A percentile compares a stretch with the other conserved stretches of the same genome.
These are phyloP conservation scores for Heliothis virescens DNA, from an alignment of 1,140 invertebrate species.

Conservation along the genomic window DNA sequence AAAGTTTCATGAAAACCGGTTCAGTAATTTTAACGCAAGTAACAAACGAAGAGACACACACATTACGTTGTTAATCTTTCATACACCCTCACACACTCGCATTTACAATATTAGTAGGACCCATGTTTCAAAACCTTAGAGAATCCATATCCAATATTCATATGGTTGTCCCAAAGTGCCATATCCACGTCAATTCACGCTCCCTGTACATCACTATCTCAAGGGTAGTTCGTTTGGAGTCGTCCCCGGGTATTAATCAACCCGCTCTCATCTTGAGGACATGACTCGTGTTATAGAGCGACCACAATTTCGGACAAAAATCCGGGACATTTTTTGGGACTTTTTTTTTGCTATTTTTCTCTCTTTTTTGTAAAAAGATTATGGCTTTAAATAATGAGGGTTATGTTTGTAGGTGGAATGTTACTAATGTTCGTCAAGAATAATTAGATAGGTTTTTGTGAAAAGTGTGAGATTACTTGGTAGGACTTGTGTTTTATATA, in stretches of 20 bases:
- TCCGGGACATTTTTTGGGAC: conserved; percentile 22
- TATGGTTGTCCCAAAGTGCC: background rate
- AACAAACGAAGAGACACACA: no score
- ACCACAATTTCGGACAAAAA: conserved; percentile 20
- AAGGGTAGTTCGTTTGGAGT: conserved; percentile 35
- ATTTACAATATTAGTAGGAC: no score
- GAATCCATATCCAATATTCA: no score
- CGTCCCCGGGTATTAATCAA: conserved; percentile 56
- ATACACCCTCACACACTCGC: no score
- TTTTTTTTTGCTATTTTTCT: background rate
- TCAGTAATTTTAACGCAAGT: no score
- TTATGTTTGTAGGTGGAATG: background rate
- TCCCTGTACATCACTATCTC: background rate
- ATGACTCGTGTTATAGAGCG: conserved; percentile 29
- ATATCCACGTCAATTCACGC: background rate
- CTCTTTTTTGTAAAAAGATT: no score
- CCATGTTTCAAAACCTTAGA: no score
- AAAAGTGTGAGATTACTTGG: no score
- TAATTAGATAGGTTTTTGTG: background rate
- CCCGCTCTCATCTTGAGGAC: conserved; percentile 47
- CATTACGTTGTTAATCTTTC: no score
- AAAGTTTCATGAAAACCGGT: no score
- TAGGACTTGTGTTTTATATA: no score
- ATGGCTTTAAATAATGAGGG: no score
- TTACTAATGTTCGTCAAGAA: background rate